Conservation (phyloP, 2,888 invertebrate genomes). For the Cephus pygmeus region DNA sequence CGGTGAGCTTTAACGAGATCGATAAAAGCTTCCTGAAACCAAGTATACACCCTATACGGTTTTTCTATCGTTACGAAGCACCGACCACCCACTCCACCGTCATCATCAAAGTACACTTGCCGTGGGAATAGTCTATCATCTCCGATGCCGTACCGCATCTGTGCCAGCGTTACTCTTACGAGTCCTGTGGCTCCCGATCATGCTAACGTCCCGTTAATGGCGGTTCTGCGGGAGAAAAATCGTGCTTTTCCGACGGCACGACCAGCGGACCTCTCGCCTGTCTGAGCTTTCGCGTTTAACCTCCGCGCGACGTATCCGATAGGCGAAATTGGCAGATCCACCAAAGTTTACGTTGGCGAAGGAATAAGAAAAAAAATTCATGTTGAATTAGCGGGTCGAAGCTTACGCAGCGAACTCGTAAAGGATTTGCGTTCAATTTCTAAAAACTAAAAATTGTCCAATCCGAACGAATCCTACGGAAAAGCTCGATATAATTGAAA, state of each 20-base stretch:
- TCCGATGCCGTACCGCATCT: slow-evolving; percentile 4
- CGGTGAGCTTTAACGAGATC: slow-evolving; percentile 53
- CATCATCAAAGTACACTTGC: slow-evolving; percentile 19
- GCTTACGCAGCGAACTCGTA: neutral
- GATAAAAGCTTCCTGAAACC: slow-evolving; percentile 41
- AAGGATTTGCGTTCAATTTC: neutral
- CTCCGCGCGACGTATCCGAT: neutral
- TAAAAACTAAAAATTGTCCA: neutral
- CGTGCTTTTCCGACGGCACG: neutral
- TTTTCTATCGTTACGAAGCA: neutral
- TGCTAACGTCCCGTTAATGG: slow-evolving; percentile 44
- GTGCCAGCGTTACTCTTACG: neutral
- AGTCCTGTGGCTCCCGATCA: slow-evolving; percentile 15
- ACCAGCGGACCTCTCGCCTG: neutral
- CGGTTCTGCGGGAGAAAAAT: slow-evolving; percentile 1
- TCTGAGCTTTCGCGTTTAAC: neutral
- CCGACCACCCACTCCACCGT: neutral
- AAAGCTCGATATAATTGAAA: neutral
- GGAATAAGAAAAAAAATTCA: neutral
- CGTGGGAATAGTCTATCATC: slow-evolving; percentile 13
- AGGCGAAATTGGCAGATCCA: neutral
- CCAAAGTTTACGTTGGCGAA: neutral
- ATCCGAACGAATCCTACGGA: neutral
- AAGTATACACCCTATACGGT: neutral
- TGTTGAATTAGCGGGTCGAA: neutral